Conservation (phyloP, 2,113 vertebrate genomes). For the Pycnonotus jocosus region DNA sequence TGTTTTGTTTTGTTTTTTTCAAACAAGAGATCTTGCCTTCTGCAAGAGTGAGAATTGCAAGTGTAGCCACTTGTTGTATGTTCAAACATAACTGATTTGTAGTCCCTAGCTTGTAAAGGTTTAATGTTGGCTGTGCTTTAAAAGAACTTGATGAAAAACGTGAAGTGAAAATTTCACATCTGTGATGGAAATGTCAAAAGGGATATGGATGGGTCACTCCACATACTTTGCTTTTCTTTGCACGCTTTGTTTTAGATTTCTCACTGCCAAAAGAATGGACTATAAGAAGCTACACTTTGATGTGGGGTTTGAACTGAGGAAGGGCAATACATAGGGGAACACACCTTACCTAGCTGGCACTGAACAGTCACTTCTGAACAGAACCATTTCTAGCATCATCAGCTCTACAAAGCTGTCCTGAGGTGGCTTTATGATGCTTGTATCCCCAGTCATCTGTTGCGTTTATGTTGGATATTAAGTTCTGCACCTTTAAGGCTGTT, state of each 20-base stretch:
- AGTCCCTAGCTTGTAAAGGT: not conserved
- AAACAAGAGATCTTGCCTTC: not conserved
- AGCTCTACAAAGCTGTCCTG: not conserved
- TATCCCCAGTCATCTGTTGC: not conserved
- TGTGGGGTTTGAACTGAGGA: not conserved
- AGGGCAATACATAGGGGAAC: not conserved
- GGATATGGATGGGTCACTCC: not conserved
- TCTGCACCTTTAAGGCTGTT: not conserved
- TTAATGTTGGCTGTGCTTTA: not conserved
- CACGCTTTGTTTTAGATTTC: not conserved
- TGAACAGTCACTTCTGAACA: not conserved
- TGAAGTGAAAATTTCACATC: not conserved
- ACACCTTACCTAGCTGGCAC: not conserved
- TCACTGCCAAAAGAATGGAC: no score
- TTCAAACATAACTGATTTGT: not conserved
- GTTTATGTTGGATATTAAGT: not conserved
- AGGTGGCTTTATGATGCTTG: not conserved
- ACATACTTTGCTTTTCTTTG: not conserved
- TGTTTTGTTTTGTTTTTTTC: not conserved
- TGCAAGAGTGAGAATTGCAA: not conserved
- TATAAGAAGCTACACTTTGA: accelerated
- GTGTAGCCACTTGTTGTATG: not conserved
- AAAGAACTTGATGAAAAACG: not conserved
- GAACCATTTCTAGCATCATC: not conserved
- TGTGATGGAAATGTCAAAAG: not conserved